Base-by-base conservation (phyloP, 2,797 vertebrate genomes). In the Sebastiscus albofasciatus region DNA sequence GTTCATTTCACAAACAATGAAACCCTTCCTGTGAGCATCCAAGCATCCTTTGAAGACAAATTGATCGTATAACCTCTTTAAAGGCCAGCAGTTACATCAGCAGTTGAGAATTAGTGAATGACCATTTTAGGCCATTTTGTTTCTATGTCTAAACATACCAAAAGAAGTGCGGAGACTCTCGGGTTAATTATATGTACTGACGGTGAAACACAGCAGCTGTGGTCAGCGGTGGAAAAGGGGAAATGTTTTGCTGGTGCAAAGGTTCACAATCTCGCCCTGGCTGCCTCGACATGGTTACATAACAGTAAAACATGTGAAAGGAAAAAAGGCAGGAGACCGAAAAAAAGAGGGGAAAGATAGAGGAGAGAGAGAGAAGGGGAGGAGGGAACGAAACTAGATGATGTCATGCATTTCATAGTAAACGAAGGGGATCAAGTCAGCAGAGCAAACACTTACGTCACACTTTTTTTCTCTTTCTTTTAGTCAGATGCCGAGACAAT, bases 321-420 rank as follows among this genome's bases (percentile, higher is more conserved):
- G 4, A 73, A 68, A 58, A 65, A 39, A 3, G 77, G 26, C 64
- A 79, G 33, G 13, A 64, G 42, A 22, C 1, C n/a, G 39, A 42
- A 20, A 34, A 31, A 61, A 55, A 24, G 16, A 72, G 70, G 55
- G 64, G 36, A 59, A 36, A 3, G 20, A 73, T 34, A 56, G 62
- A 68, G 55, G n/a, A 46, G 9, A 54, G 11, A 55, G 73, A 65
- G 61, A 8, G 26, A 22, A 33, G 33, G 46, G 55, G 66, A 55
- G 72, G 75, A 52, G 71, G 46, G 60, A 31, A 4, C 66, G n/a
- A 69, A 58, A 67, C 2, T 46, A 31, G 49, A 89, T 93, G 92
- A 94, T 91, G 91, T 93, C 92, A 92, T 85, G 26, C 46, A 42
- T 86, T 88, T 89, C 72, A 86, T 83, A 80, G 89, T 88, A 86